Evolutionary conservation across 2,888 invertebrate genomes (phyloP).

Genomic region (Limnephilus auricula): DNA sequence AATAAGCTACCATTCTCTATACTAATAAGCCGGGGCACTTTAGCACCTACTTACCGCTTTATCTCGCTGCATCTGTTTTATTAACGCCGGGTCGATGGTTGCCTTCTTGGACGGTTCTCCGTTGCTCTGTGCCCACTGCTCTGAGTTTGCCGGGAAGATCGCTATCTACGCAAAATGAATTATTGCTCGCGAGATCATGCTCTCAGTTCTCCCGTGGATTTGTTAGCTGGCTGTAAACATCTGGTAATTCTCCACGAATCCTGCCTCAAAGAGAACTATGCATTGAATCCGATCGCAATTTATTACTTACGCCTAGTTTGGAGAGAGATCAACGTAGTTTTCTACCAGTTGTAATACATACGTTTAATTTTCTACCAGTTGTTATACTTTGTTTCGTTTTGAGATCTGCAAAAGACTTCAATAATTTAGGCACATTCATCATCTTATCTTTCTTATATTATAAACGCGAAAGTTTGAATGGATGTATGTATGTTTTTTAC

Average conservation of each 20-base stretch:
- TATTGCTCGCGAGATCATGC: conserved; percentile 27
- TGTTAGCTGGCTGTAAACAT: conserved; percentile 25
- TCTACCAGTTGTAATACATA: neutral
- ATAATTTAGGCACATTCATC: too few relatives aligned
- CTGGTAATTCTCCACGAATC: neutral
- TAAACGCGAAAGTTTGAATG: too few relatives aligned
- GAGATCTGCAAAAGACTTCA: too few relatives aligned
- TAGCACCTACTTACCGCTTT: conserved; percentile 44
- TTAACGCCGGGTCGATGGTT: conserved; percentile 50
- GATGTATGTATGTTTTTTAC: too few relatives aligned
- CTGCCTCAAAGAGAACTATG: neutral
- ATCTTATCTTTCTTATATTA: too few relatives aligned
- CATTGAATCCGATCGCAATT: neutral
- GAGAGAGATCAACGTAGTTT: neutral
- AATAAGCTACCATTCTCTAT: conserved; percentile 49
- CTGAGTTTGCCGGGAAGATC: conserved; percentile 17
- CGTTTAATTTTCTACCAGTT: too few relatives aligned
- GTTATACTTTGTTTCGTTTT: too few relatives aligned
- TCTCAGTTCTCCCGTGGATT: conserved; percentile 22
- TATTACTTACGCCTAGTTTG: neutral
- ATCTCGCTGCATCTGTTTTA: conserved; percentile 51
- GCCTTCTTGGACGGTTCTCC: neutral
- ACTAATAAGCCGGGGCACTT: conserved; percentile 46
- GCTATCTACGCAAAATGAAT: conserved; percentile 43
- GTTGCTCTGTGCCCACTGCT: neutral